Base-by-base conservation (phyloP, 2,888 invertebrate species). In the Caenorhabditis imperialis region DNA sequence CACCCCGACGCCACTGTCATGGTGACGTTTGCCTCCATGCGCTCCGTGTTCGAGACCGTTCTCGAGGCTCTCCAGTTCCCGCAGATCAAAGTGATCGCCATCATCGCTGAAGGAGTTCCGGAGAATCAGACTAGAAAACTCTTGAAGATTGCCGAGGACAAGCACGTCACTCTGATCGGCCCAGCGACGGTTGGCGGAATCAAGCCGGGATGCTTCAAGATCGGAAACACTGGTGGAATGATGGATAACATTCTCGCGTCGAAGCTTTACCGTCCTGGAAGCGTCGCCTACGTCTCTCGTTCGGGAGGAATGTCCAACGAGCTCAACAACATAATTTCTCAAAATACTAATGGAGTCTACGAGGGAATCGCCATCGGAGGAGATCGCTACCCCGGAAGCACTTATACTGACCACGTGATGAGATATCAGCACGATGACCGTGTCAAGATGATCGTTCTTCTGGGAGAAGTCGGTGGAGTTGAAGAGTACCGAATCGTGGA, bases 291-390 rank as follows among this genome's bases (percentile, higher is more conserved):
- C 89, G 98, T 98, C 0, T 97, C 97, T 0, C 92, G 97, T 22
- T 97, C 97, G 0, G 99, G 99, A 30, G 99, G 99, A 6, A 99
- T 99, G 99, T 97, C 96, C 51, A 99, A 99, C 89, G 99, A 99
- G 89, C 90, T 99, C 72, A 99, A 99, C 91, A 99, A 99, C 89
- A 96, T 99, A 47, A 92, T 99, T 74, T 94, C 96, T 0, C 94
- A 96, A 87, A 93, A 96, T 55, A 96, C 98, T 0, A 94, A 79
- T 30, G 79, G 79, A 8, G 77, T 77, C 7, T 78, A 75, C 55
- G 98, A 99, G 89, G 98, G 99, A 2, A 94, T 99, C 6, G 99
- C 99, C 53, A 99, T 99, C 85, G 95, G 95, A 7, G 98, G 98
- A 0, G 99, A 99, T 90, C 89, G 91, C 7, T 99, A 99, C 89